Base-by-base conservation (phyloP, 1,140 invertebrate species). In the Zaprionus vittiger region DNA sequence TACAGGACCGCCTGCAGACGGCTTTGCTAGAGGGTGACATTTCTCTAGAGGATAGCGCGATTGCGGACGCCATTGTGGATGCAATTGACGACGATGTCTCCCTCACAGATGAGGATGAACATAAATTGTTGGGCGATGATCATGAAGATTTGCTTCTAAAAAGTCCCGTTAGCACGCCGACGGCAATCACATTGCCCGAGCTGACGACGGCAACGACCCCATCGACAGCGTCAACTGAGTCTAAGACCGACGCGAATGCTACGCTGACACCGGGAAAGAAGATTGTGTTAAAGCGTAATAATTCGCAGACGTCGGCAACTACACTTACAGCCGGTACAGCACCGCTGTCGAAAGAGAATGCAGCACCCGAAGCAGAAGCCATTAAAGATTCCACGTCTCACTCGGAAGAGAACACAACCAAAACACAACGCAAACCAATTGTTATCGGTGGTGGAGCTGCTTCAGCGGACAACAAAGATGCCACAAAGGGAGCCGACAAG, bases 1-100 rank as follows among this genome's bases (percentile, higher is more conserved):
- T 98, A 44, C 93, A 96, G 24, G 95, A 96, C 69, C 94, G 97
- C 77, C 94, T 98, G 55, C 95, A 96, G 86, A 92, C 95, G 49
- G 95, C 95, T 5, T 92, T 96, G 76, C 94, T 95, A 76, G 93
- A 94, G 79, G 94, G 93, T 80, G 87, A 91, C 44, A 77, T 87
- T 76, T 93, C 86, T 34, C 93, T 94, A 34, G 93, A 93, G 34
- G 94, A 94, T 83, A 93, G 91, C 34, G 93, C 93, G 28, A 92
- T 92, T n/a, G 93, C 94, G 34, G 93, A 86, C 41, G 90, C 93
- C 22, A 91, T 92, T 22, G 93, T 94, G 38, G 93, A 82, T 34
- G 85, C 93, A n/a, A 91, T 87, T 3, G 91, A 92, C 17, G 91
- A 87, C 31, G 91, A 92, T 34, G 87, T 86, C 2, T 85, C 78